phyloP scores from a whole-genome alignment of 30 jellyfish, hydroid and myxozoan genomes.

The Hydra vulgaris region DNA sequence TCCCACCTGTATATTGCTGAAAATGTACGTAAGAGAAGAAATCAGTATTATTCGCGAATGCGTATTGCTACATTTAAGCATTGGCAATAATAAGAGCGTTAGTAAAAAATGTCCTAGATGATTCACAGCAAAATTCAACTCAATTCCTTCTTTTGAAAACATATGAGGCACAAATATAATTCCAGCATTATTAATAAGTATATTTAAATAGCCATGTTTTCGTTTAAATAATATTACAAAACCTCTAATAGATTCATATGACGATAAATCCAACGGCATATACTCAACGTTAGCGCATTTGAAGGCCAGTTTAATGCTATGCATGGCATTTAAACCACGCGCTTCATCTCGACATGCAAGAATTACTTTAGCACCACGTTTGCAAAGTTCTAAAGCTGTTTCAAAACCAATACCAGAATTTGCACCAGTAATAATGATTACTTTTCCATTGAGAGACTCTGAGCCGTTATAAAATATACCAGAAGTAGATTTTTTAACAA shows the following conservation, averaged over 20 bases:
- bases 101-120: slow-evolving; percentile 75
- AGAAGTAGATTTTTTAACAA: slow-evolving; percentile 5
- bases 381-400: slow-evolving; percentile 50
- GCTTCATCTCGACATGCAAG: slow-evolving; percentile 56
- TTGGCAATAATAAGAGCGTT: slow-evolving; percentile 50
- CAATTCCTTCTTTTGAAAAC: slow-evolving; percentile 66
- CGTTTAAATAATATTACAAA: slow-evolving; percentile 25
- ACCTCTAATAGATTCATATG: slow-evolving; percentile 45
- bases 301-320: slow-evolving; percentile 15
- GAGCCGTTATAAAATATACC: slow-evolving; percentile 3
- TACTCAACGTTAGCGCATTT: slow-evolving; percentile 10
- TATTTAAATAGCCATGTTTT: slow-evolving; percentile 22
- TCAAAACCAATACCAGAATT: slow-evolving; percentile 71
- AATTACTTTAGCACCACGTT: slow-evolving; percentile 58
- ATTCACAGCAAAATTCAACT: slow-evolving; percentile 74
- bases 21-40: slow-evolving; percentile 55
- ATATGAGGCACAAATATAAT: slow-evolving; percentile 53
- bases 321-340: slow-evolving; percentile 39
- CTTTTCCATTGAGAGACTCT: slow-evolving; percentile 39
- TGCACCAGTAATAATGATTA: slow-evolving; percentile 72
- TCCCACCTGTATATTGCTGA: slow-evolving; percentile 36
- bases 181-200: slow-evolving; percentile 83
- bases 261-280: slow-evolving; percentile 44
- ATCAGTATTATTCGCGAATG: slow-evolving; percentile 54
- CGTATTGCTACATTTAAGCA: slow-evolving; percentile 17